phyloP scores from a whole-genome alignment of 2,797 vertebrate genomes.

The Coranthus polyacanthus region DNA sequence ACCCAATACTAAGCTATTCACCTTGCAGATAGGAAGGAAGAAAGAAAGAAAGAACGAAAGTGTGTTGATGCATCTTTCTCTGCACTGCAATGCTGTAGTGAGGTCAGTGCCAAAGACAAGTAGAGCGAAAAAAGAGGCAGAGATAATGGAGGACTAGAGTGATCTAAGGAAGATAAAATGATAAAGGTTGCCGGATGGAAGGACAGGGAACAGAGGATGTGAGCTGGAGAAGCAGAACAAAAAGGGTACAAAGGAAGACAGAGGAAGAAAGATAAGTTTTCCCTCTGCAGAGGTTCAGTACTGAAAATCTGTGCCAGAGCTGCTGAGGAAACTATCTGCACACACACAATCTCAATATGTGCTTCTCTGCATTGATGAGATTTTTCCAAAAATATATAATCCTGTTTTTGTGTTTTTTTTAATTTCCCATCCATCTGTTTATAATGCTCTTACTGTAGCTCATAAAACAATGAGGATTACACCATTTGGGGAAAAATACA shows the following conservation, averaged over 20 bases:
- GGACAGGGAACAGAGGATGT: slow-evolving; percentile 46
- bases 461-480: slow-evolving; percentile 2
- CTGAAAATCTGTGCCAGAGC: slow-evolving; percentile 69
- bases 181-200: slow-evolving; percentile 56
- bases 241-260: slow-evolving; percentile 24
- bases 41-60: slow-evolving; percentile 33
- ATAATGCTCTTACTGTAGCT: background rate
- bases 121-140: slow-evolving; percentile 53
- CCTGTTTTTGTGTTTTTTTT: slow-evolving; percentile 1
- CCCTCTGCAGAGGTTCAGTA: slow-evolving; percentile 65
- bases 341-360: slow-evolving; percentile 26
- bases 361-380: slow-evolving; percentile 31
- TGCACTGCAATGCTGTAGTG: slow-evolving; percentile 79
- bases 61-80: slow-evolving; percentile 67
- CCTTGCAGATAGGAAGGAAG: slow-evolving; percentile 66
- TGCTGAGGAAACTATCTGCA: slow-evolving; percentile 44
- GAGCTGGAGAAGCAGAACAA: slow-evolving; percentile 43
- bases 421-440: slow-evolving; percentile 15
- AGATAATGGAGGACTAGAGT: slow-evolving; percentile 64
- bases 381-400: slow-evolving; percentile 39
- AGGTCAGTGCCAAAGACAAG: slow-evolving; percentile 74
- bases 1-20: slow-evolving; percentile 32
- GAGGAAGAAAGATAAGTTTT: slow-evolving; percentile 59
- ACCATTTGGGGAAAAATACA: slow-evolving; percentile 30
- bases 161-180: slow-evolving; percentile 71